Base-by-base conservation (phyloP, 2,113 vertebrate species). In the Corythaeola cristata region DNA sequence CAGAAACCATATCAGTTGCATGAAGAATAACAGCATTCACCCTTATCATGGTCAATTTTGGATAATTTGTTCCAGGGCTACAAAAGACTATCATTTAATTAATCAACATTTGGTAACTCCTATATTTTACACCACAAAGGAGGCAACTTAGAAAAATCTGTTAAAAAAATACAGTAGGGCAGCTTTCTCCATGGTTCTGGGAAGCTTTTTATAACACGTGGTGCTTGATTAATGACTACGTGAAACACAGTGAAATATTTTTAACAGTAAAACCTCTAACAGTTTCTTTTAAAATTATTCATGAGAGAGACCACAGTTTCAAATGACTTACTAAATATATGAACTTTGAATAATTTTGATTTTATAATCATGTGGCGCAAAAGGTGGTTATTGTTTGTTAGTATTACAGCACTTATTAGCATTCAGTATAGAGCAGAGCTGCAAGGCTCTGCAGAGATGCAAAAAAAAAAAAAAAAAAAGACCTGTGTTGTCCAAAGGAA, bases 1-100 rank as follows among this genome's bases (percentile, higher is more conserved):
- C 89, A 58, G 91, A 90, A 97, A 88, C 83, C 73, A 5, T 90
- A 89, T 94, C 80, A 88, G 81, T 79, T 92, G 88, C 66, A 76
- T 86, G 78, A 88, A 89, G 74, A 93, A 62, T 88, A 94, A 88
- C 87, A 73, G 52, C 84, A 90, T 92, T 80, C 49, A 81, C 71
- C 64, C 85, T 93, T 93, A 93, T 90, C 86, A 7, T 77, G 90
- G 91, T 95, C 74, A 91, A 74, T 96, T 96, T 95, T 87, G 84
- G 92, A 73, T 97, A 92, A 95, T 95, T 93, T 89, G 90, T 95
- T 96, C 52, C 72, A 84, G 67, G 77, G 66, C 66, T 89, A 93
- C 78, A 78, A 60, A 88, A 92, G 89, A 76, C 84, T 96, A 90
- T 93, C 72, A 85, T 90, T 91, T 96, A 94, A 94, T 95, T 92